Evolutionary conservation across 2,888 invertebrate species (phyloP), one percentile per base, ranked within the genome.

Genomic region (Atethmia centrago): DNA sequence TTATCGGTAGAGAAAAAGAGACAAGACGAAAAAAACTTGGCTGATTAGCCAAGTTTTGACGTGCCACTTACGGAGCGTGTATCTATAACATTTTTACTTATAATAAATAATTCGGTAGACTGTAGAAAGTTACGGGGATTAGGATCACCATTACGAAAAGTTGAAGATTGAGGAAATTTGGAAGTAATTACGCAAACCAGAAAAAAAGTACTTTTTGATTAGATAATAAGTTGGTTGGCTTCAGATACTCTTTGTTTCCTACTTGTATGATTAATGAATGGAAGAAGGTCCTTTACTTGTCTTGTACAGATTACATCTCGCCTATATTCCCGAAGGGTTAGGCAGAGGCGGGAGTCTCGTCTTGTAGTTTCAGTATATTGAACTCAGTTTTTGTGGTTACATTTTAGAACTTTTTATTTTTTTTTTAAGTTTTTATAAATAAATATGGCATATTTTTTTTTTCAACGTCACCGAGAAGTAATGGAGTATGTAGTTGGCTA

Each of bases 191-290:
- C 77, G 19, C 21, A 31, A 61, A 47, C 16, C 16, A 56, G n/a
- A 28, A 42, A 42, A 68, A 49, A 16, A 19, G 8, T 49, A 59
- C 28, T 68, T 42, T 8, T 45, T 45, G 36, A 76, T 73, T 61
- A 71, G 31, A 73, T 73, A 72, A n/a, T 40, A 74, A 63, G 62
- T 73, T 67, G 7, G 16, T 28, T 12, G 2, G 7, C 47, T 47
- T 25, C 16, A 14, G 77, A 40, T 40, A 61, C 42, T 49, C 49
- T 49, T 14, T 19, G 25, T n/a, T 74, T 58, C 31, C 21, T 56
- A 10, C 28, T 63, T 19, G 19, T 42, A 25, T 49, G 56, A 66
- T 56, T 74, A 56, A 75, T 64, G 36, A n/a, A 4, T 40, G 3
- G 31, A 55, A 28, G 28, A 28, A n/a, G 40, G 40, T 71, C 8